Evolutionary conservation across 2,797 vertebrate genomes (phyloP), one percentile per base, ranked within the genome.

Genomic region (Alosa sapidissima): DNA sequence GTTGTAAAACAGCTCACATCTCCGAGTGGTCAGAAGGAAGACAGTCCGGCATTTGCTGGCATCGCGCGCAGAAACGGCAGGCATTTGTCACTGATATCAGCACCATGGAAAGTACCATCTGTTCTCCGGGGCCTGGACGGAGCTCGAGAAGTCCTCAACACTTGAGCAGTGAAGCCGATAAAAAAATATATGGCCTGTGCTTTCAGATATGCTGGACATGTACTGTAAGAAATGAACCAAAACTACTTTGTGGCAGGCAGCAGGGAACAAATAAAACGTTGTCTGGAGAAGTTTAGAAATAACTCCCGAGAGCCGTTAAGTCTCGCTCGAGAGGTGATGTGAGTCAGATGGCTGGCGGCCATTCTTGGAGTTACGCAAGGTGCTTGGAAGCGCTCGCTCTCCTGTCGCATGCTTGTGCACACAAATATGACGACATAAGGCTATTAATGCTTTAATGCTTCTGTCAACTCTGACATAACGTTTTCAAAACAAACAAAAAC

Each of bases 101-200:
- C 83, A 90, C 87, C 88, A 84, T 21, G 85, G 85, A 89, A 81
- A 92, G 89, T 75, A 48, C 72, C 62, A 52, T 11, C 82, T 60
- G 33, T 58, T 52, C 24, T 54, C 28, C 65, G 13, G 11, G 83
- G 84, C 88, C 81, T 1, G 83, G 84, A 88, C 81, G n/a, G 36
- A 49, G 88, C 87, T 11, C 9, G 10, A 3, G 62, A 11, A 33
- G 55, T 3, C 9, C 9, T 33, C 24, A 11, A 10, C 49, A 51
- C 49, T 51, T 51, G 8, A 51, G 49, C 49, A 51, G 49, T 51
- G 49, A 51, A 7, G 11, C 49, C 49, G 49, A 58, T 58, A 16
- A 28, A 28, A 28, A 33, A 68, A 13, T 9, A 62, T 6, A 62
- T 10, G 19, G 19, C 4, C 54, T 21, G 55, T 58, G 19, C 55